A percentile compares a stretch with the other conserved stretches of the same genome.
phyloP scores from a whole-genome alignment of 2,888 invertebrate genomes.

The Scaptomyza polygonia region DNA sequence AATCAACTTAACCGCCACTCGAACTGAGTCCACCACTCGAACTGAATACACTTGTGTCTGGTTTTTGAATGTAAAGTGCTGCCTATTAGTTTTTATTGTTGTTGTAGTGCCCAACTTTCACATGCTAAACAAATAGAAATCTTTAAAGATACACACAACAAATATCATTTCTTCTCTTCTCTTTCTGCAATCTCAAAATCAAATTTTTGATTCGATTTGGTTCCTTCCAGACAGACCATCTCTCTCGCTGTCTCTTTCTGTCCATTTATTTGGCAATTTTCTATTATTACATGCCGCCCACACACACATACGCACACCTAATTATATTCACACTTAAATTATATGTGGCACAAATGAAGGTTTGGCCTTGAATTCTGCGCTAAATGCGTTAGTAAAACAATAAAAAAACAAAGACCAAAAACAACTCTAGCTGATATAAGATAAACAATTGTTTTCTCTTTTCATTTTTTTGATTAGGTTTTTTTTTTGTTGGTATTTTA shows the following conservation, averaged over 20 bases:
- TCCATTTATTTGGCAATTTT: conserved; percentile 58
- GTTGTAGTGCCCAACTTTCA: conserved; percentile 45
- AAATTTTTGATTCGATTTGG: conserved; percentile 42
- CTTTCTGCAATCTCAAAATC: conserved; percentile 24
- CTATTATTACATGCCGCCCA: conserved; percentile 52
- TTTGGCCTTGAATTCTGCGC: conserved; percentile 71
- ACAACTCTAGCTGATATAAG: conserved; percentile 25
- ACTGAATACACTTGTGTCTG: too few species aligned
- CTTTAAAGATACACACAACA: conserved; percentile 1
- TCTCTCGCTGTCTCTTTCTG: conserved; percentile 1
- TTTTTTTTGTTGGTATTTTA: conserved; percentile 5
- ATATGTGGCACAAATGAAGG: conserved; percentile 72
- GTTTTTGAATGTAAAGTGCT: conserved; percentile 32
- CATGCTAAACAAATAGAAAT: conserved; percentile 53
- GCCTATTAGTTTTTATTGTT: conserved; percentile 36
- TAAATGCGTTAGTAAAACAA: conserved; percentile 46
- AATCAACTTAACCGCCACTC: neutral
- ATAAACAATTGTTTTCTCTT: conserved; percentile 77
- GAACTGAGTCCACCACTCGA: too few species aligned
- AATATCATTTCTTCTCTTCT: neutral
- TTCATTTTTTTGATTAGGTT: conserved; percentile 16
- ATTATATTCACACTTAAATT: neutral
- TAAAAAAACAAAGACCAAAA: conserved; percentile 15
- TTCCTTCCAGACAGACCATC: conserved; percentile 7
- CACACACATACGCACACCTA: conserved; percentile 17